Evolutionary conservation across 2,797 vertebrate species (phyloP).

Genomic region (Poeciliopsis presidionis): DNA sequence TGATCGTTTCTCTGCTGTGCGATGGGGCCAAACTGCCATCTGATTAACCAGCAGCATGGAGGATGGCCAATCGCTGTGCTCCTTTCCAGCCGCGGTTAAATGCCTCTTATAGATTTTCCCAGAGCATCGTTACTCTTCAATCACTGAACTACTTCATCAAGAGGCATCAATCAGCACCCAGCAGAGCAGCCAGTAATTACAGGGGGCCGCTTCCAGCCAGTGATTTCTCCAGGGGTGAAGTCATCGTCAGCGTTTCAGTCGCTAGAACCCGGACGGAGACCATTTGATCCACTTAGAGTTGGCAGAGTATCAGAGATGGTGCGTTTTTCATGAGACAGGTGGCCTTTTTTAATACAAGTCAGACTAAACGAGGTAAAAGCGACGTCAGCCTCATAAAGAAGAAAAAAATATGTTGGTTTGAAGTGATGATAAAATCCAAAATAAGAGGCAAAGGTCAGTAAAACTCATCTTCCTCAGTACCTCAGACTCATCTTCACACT

Average conservation of each 20-base stretch:
- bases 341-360: conserved; percentile 1
- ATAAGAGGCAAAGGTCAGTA: conserved; percentile 20
- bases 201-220: conserved; percentile 54
- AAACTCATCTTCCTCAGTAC: conserved; percentile 11
- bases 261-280: conserved; percentile 26
- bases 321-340: conserved; percentile 14
- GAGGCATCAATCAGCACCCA: conserved; percentile 72
- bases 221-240: conserved; percentile 67
- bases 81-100: conserved; percentile 55
- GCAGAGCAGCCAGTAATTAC: conserved; percentile 68
- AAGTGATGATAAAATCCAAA: conserved; percentile 5
- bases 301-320: conserved; percentile 21
- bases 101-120: conserved; percentile 72
- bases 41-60: conserved; percentile 61
- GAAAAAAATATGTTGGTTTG: neutral
- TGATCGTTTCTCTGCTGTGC: conserved; percentile 39
- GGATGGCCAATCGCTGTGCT: conserved; percentile 43
- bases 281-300: conserved; percentile 42
- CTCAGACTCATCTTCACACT: conserved; percentile 1
- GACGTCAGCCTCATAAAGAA: neutral
- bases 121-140: conserved; percentile 71
- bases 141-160: conserved; percentile 77
- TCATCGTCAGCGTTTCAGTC: conserved; percentile 10
- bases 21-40: conserved; percentile 37
- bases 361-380: neutral